Evolutionary conservation across 23 tunicate genomes (phyloP).

Genomic region (Ascidia mentula): DNA sequence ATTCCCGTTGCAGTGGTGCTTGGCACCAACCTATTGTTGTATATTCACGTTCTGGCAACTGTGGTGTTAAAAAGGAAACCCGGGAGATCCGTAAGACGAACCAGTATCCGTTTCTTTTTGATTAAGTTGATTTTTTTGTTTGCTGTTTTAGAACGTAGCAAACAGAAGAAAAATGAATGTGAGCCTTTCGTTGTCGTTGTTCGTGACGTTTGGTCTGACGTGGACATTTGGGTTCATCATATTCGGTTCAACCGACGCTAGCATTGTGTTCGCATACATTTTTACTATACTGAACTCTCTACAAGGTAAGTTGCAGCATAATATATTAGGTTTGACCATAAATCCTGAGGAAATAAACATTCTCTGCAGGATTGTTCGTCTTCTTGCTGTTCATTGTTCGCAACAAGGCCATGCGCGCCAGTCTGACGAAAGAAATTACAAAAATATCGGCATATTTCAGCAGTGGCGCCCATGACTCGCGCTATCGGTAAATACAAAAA

Average conservation of each 20-base stretch:
- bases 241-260: background rate
- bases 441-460: background rate
- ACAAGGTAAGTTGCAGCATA: conserved; percentile 59
- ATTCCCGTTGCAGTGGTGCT: conserved; percentile 7
- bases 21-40: background rate
- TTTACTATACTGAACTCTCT: conserved; percentile 50
- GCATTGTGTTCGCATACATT: conserved; percentile 47
- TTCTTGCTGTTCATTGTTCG: conserved; percentile 39
- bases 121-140: background rate
- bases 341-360: no score
- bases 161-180: conserved; percentile 14
- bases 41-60: background rate
- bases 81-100: background rate
- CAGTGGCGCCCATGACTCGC: no score
- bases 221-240: conserved; percentile 56
- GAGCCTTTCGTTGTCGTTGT: conserved; percentile 8
- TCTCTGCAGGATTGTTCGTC: conserved; percentile 23
- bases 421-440: background rate
- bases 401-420: conserved; percentile 21
- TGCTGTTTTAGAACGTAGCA: background rate
- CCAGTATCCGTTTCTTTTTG: background rate
- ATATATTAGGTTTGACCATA: no score
- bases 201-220: conserved; percentile 30
- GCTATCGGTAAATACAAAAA: no score
- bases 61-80: background rate